These are phyloP conservation scores for Drosophila aldrichi DNA, from an alignment of 2,888 invertebrate genomes.

Conservation along the genomic window DNA sequence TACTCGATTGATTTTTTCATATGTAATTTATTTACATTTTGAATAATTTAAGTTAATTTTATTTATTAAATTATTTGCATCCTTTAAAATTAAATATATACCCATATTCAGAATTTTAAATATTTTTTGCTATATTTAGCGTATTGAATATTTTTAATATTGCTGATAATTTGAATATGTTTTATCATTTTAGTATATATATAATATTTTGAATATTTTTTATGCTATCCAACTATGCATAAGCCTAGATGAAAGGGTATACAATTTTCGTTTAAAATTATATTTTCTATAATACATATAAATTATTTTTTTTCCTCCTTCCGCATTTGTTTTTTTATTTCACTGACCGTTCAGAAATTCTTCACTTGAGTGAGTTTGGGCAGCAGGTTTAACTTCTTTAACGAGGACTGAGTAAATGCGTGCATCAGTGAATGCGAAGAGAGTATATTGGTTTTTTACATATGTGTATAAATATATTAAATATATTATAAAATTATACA, in stretches of 20 bases:
- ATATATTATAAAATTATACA: too few species aligned
- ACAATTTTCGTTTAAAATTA: constrained; percentile 1
- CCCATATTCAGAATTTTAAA: too few species aligned
- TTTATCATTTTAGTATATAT: too few species aligned
- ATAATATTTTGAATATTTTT: too few species aligned
- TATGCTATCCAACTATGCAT: not conserved
- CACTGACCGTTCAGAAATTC: constrained; percentile 72
- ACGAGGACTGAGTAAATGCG: constrained; percentile 24
- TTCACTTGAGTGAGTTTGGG: constrained; percentile 59
- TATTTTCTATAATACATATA: not conserved
- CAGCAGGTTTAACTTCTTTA: constrained; percentile 61
- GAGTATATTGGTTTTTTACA: not conserved
- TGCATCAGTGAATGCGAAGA: not conserved
- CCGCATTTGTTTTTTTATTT: constrained; percentile 62
- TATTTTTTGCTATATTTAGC: too few species aligned
- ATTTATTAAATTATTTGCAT: too few species aligned
- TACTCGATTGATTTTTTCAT: too few species aligned
- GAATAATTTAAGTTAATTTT: too few species aligned
- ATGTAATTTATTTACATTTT: too few species aligned
- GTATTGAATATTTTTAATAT: too few species aligned
- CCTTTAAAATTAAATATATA: too few species aligned
- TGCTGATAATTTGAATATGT: too few species aligned
- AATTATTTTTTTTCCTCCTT: constrained; percentile 15
- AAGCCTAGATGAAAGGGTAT: constrained; percentile 6
- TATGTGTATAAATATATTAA: not conserved